Base-by-base conservation (phyloP, 2,113 vertebrate genomes). In the Dromas ardeola region DNA sequence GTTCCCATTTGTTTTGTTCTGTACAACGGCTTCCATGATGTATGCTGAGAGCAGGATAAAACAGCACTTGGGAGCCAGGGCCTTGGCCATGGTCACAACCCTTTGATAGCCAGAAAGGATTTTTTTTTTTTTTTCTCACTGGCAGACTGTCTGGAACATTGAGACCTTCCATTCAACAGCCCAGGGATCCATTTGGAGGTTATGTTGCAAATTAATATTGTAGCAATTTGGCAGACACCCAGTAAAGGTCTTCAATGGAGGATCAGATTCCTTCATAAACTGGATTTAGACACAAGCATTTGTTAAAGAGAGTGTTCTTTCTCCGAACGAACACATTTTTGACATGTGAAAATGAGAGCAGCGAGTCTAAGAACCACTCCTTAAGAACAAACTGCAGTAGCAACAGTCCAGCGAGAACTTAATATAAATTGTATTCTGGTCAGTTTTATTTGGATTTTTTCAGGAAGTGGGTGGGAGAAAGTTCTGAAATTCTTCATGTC, bases 191-290 rank as follows among this genome's bases (percentile, higher is more conserved):
- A 77, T 86, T 61, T 62, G 63, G n/a, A 95, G 59, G 81, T 73
- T 45, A 95, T 21, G 59, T 12, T 88, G 50, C 22, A 94, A 94
- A 96, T 94, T 83, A 86, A 81, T 94, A 74, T 36, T 84, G 42
- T 42, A 86, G 47, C 23, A 50, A 71, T 92, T 89, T 95, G 77
- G 63, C 80, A 95, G 50, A 81, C 13, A 13, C 19, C 47, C 80
- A 83, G 42, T 36, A 83, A 90, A 94, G 25, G 29, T 71, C 77
- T 94, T 91, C 50, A 55, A 56, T 26, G 92, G 42, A 82, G 32
- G 34, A 86, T 76, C 62, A 86, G 53, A 81, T 63, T 78, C 42
- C 13, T 73, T 89, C 69, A 42, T 38, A 38, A 80, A 71, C 21
- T 62, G 34, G 47, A 73, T 86, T 95, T 93, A 83, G 50, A 81